Percentiles rank a stretch among this genome's conserved stretches.
phyloP scores from a whole-genome alignment of 2,797 vertebrate genomes.

The Echiichthys vipera region DNA sequence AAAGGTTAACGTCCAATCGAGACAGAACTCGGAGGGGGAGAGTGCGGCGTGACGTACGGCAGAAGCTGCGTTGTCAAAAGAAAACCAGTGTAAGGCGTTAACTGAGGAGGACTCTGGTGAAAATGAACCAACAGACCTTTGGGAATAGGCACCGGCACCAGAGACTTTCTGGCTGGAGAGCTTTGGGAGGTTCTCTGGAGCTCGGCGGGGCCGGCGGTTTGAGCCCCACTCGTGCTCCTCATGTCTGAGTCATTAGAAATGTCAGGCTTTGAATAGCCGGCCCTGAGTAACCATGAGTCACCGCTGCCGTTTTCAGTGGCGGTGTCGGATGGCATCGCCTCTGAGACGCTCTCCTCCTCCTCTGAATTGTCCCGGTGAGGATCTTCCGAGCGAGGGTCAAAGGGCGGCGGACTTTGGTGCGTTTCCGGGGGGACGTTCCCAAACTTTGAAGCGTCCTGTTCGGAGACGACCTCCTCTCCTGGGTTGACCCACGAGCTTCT shows the following conservation, averaged over 20 bases:
- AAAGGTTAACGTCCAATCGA: conserved; percentile 49
- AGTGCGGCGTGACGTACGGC: conserved; percentile 70
- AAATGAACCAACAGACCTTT: conserved; percentile 83
- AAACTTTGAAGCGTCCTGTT: conserved; percentile 17
- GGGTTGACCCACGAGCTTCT: background rate
- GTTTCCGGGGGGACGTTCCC: background rate
- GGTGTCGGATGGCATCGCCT: conserved; percentile 28
- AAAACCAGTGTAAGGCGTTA: conserved; percentile 76
- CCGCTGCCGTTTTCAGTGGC: conserved; percentile 40
- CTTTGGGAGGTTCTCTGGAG: conserved; percentile 68
- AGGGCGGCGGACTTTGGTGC: conserved; percentile 12
- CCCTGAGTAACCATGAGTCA: conserved; percentile 50
- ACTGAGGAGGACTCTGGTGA: conserved; percentile 75
- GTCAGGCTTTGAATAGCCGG: conserved; percentile 52
- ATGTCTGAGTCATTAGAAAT: conserved; percentile 64
- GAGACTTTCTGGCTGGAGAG: conserved; percentile 80
- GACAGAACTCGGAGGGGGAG: conserved; percentile 57
- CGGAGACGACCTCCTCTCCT: conserved; percentile 11
- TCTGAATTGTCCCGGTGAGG: conserved; percentile 25
- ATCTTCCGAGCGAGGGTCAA: conserved; percentile 27
- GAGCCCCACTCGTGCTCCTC: conserved; percentile 46
- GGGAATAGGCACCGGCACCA: conserved; percentile 80
- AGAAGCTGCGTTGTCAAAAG: conserved; percentile 74
- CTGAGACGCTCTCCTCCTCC: conserved; percentile 12
- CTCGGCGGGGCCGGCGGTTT: conserved; percentile 47